Conservation (phyloP, 2,888 invertebrate species). For the Luperina testacea region DNA sequence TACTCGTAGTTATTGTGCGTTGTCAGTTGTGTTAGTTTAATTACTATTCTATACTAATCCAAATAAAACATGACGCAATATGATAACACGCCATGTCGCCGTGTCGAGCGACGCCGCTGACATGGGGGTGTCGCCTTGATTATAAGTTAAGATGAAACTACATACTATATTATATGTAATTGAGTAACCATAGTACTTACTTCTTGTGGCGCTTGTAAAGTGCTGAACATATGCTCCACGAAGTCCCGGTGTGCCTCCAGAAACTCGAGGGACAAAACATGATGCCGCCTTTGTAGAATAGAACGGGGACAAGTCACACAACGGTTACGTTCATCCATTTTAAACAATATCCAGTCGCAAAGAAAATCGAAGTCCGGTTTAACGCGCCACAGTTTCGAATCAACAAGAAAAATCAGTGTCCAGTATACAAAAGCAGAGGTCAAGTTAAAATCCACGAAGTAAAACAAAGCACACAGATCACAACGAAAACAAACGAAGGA, state of each 20-base stretch:
- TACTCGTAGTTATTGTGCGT: slow-evolving; percentile 16
- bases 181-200: slow-evolving; percentile 11
- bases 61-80: slow-evolving; percentile 21
- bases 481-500: slow-evolving; percentile 5
- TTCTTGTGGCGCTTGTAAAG: slow-evolving; percentile 15
- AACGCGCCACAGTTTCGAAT: slow-evolving; percentile 7
- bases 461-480: slow-evolving; percentile 1
- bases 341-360: background rate
- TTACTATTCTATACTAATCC: slow-evolving; percentile 21
- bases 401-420: slow-evolving; percentile 1
- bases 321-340: slow-evolving; percentile 2
- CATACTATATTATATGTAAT: slow-evolving; percentile 12
- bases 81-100: slow-evolving; percentile 5
- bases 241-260: slow-evolving; percentile 15
- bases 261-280: slow-evolving; percentile 11
- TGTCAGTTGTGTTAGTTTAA: slow-evolving; percentile 20
- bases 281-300: slow-evolving; percentile 10
- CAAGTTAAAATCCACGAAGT: background rate
- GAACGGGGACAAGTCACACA: slow-evolving; percentile 16
- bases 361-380: background rate
- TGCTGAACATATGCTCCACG: slow-evolving; percentile 13
- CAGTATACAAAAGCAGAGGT: slow-evolving; percentile 14
- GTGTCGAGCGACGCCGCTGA: slow-evolving; percentile 17
- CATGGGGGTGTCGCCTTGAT: slow-evolving; percentile 15
- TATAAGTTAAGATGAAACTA: slow-evolving; percentile 19